Evolutionary conservation across 2,113 vertebrate genomes (phyloP), one percentile per base, ranked within the genome.

Genomic region (Ifrita kowaldi): DNA sequence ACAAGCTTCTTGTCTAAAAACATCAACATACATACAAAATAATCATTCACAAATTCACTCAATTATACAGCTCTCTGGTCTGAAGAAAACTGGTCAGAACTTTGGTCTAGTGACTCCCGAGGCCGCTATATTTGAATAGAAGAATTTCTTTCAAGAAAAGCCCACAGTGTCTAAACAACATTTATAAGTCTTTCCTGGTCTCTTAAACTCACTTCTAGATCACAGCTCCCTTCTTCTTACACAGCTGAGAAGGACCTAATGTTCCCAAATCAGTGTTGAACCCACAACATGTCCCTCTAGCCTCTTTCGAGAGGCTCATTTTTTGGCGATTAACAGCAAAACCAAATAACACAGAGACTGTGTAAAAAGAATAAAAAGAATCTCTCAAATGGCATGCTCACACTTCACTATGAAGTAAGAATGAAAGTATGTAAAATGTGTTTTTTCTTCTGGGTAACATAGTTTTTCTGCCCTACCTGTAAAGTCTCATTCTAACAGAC

Each of bases 231-330:
- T 74, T 42, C 44, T 62, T 56, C 37, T 69, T 47, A 73, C 10
- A 32, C 9, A n/a, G 15, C 2, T n/a, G 16, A 49, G 5, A 32
- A 62, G n/a, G 32, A 65, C 5, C 1, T 2, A 1, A 6, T 35
- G 20, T 67, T 21, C 9, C 28, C 4, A 55, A 28, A 46, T 20
- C 28, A 42, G 1, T 50, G n/a, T 50, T 50, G 30, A 67, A n/a
- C 5, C 14, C 19, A 49, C 33, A 74, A 39, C 7, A 32, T 20
- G 7, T 70, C 35, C 20, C 18, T 65, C 35, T 41, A 71, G 23
- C 3, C 9, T 14, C 5, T 75, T 18, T 64, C 52, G 9, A 78
- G 9, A 4, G 7, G 6, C 7, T 49, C 12, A 11, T 90, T 53
- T 76, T 75, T 60, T 70, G 28, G 8, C 5, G 59, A n/a, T 6